These are phyloP conservation scores for Xestia sexstrigata DNA, from an alignment of 2,888 invertebrate genomes.

Conservation along the genomic window DNA sequence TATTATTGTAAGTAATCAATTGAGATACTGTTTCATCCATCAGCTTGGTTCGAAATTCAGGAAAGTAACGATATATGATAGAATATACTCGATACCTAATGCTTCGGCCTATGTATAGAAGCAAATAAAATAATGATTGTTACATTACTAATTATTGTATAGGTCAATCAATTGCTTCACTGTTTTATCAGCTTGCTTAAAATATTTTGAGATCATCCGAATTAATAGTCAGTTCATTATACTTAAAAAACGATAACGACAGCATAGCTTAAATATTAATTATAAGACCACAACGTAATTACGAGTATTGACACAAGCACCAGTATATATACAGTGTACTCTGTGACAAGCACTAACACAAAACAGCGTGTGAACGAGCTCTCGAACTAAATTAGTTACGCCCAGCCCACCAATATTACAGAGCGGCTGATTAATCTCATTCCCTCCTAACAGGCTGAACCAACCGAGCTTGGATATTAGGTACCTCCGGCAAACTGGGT, in stretches of 20 bases:
- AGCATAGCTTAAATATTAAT: background rate
- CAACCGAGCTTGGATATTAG: background rate
- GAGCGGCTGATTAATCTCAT: conserved; percentile 16
- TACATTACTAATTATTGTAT: background rate
- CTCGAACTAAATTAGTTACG: background rate
- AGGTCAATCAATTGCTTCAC: too few species aligned
- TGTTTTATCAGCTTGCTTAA: too few species aligned
- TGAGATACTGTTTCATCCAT: too few species aligned
- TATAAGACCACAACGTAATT: background rate
- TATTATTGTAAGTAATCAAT: background rate
- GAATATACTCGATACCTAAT: background rate
- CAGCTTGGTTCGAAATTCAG: background rate
- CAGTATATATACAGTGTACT: too few species aligned
- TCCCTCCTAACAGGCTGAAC: background rate
- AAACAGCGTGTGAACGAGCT: background rate
- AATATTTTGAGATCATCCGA: background rate
- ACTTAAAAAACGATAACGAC: background rate
- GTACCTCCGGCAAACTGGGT: background rate
- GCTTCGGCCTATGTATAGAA: background rate
- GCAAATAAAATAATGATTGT: background rate
- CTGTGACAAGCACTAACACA: background rate
- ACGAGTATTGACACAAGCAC: background rate
- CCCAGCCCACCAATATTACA: background rate
- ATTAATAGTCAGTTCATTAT: background rate
- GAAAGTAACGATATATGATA: background rate